Base-by-base conservation (phyloP, 2,888 invertebrate genomes). In the Pristionchus japonicus region DNA sequence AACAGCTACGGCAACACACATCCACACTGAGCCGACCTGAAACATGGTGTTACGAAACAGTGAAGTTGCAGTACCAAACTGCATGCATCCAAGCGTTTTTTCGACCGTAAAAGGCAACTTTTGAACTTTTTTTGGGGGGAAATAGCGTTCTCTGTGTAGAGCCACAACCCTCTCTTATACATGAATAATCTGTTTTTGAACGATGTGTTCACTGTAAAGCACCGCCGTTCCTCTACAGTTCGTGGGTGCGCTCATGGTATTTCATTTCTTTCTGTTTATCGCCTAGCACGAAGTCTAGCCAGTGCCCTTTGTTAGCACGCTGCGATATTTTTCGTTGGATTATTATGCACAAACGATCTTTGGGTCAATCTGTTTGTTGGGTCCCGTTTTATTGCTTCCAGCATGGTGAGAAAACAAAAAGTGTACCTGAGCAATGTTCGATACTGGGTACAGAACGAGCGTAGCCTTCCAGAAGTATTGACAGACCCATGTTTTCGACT, bases 1-100 rank as follows among this genome's bases (percentile, higher is more conserved):
- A 15, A 93, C 91, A 7, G 93, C 93, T 13, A 93, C 92, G 20
- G 93, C 93, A n/a, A 93, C 93, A 77, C 93, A 93, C 31, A 93
- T 94, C 93, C 93, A 93, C 31, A 93, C 93, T 15, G 92, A 92
- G 20, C 92, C 93, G 23, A 90, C 90, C 87, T 92, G 57, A n/a
- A n/a, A n/a, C n/a, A n/a, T n/a, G n/a, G n/a, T n/a, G n/a, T n/a
- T n/a, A n/a, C n/a, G n/a, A n/a, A n/a, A n/a, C n/a, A n/a, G n/a
- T n/a, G n/a, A n/a, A n/a, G n/a, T n/a, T n/a, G n/a, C n/a, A n/a
- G n/a, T n/a, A n/a, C n/a, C n/a, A n/a, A n/a, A n/a, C n/a, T n/a
- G n/a, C n/a, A n/a, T n/a, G n/a, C n/a, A n/a, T n/a, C n/a, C n/a
- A n/a, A n/a, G n/a, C n/a, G n/a, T n/a, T n/a, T n/a, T n/a, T n/a